These are phyloP conservation scores for Stomorhina lunata DNA, from an alignment of 2,888 invertebrate genomes.

Conservation along the genomic window DNA sequence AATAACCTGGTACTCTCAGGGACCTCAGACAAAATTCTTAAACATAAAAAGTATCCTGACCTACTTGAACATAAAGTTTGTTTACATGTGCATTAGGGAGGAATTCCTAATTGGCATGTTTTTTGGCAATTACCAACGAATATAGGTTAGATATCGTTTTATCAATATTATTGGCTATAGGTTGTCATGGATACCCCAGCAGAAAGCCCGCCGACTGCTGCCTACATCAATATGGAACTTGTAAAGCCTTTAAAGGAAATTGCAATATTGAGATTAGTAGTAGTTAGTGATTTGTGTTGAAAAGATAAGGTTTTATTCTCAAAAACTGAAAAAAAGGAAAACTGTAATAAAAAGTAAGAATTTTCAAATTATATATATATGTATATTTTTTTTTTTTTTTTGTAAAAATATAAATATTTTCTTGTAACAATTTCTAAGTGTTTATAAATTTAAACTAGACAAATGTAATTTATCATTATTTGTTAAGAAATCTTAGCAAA, in stretches of 20 bases:
- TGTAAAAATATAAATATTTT: too few species aligned
- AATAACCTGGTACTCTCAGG: too few species aligned
- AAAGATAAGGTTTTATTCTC: not conserved
- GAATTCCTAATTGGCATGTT: slow-evolving; percentile 10
- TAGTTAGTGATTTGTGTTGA: slow-evolving; percentile 9
- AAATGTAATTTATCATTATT: too few species aligned
- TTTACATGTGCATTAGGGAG: not conserved
- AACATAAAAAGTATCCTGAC: slow-evolving; percentile 31
- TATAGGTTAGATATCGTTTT: slow-evolving; percentile 23
- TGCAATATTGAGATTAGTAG: slow-evolving; percentile 31
- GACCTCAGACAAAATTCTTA: not conserved
- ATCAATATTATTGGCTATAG: slow-evolving; percentile 44
- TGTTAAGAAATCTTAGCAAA: too few species aligned
- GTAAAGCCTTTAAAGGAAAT: not conserved
- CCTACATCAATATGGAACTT: not conserved
- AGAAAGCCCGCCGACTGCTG: too few species aligned
- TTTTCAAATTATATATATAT: not conserved
- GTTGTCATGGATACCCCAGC: not conserved
- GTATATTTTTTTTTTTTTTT: too few species aligned
- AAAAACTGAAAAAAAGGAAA: not conserved
- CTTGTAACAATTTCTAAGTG: too few species aligned
- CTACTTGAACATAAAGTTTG: slow-evolving; percentile 18
- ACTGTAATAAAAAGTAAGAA: slow-evolving; percentile 21
- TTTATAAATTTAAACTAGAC: too few species aligned
- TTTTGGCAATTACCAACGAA: not conserved